Base-by-base conservation (phyloP, 2,797 vertebrate species). In the Cynopterus sphinx region DNA sequence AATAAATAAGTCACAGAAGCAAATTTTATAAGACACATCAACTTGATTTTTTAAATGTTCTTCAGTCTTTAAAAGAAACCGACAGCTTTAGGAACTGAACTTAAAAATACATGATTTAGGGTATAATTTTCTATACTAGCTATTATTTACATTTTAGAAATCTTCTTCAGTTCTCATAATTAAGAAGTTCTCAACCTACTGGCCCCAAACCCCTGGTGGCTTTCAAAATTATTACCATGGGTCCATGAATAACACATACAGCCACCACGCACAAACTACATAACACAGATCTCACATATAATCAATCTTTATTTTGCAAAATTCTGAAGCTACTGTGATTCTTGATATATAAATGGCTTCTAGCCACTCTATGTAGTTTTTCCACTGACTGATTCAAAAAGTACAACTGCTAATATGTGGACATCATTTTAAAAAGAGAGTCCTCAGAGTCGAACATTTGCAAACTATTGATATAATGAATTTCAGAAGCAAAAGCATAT, bases 221-320 rank as follows among this genome's bases (percentile, higher is more conserved):
- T 89, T 95, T 91, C 46, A 91, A 88, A 95, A 95, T 88, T 55
- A 65, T 4, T 93, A 67, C 57, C 81, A 91, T 41, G 24, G 53
- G 36, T 49, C 36, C 19, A 63, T 39, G 28, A 86, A 71, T 92
- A 63, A 82, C 55, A 88, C 28, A 75, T 49, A 85, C 11, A 86
- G 46, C 36, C 46, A 86, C 43, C 22, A 55, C 28, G 68, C 15
- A 65, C 43, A 75, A 53, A 70, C 57, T 78, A 79, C 2, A 33
- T 49, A 91, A 73, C 55, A n/a, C 31, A 73, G 53, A 33, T 67
- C 79, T 91, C 57, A 68, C 16, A 46, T 68, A 88, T 57, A 67
- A 73, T 43, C 33, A 59, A 83, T 19, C 36, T 90, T 26, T 46
- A 75, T 59, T 65, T 83, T 61, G 19, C 10, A 85, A 67, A 89